phyloP scores from a whole-genome alignment of 1,140 invertebrate genomes.

The Helicoverpa zea region DNA sequence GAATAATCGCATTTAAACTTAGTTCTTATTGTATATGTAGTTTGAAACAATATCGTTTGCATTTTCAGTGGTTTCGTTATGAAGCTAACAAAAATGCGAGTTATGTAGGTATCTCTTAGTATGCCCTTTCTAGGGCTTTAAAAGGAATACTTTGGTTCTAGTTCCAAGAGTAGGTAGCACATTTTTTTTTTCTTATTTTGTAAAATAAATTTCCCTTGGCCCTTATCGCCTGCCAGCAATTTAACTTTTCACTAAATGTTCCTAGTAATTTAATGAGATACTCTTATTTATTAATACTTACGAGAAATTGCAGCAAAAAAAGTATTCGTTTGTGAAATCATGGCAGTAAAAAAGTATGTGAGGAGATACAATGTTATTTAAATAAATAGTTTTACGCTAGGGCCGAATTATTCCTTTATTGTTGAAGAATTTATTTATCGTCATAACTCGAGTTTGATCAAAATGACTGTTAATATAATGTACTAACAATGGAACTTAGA shows the following conservation, averaged over 20 bases:
- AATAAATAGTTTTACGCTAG: background rate
- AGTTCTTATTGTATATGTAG: conserved; percentile 42
- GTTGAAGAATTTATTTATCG: conserved; percentile 46
- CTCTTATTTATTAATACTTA: conserved; percentile 5
- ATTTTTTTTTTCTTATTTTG: background rate
- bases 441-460: conserved; percentile 49
- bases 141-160: conserved; percentile 47
- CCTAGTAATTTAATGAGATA: background rate
- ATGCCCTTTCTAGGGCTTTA: conserved; percentile 3
- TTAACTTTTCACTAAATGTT: conserved; percentile 10
- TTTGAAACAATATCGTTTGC: conserved; percentile 26
- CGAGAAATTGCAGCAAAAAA: background rate
- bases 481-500: conserved; percentile 56
- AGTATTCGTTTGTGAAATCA: background rate
- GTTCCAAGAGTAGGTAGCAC: background rate
- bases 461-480: conserved; percentile 61
- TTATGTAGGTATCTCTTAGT: conserved; percentile 40
- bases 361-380: no score
- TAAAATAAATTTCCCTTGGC: background rate
- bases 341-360: background rate
- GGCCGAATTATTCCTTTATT: conserved; percentile 36
- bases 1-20: conserved; percentile 51
- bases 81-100: conserved; percentile 36
- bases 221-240: background rate
- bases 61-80: conserved; percentile 44